phyloP scores from a whole-genome alignment of 2,888 invertebrate species.

The Crossocerus cetratus region DNA sequence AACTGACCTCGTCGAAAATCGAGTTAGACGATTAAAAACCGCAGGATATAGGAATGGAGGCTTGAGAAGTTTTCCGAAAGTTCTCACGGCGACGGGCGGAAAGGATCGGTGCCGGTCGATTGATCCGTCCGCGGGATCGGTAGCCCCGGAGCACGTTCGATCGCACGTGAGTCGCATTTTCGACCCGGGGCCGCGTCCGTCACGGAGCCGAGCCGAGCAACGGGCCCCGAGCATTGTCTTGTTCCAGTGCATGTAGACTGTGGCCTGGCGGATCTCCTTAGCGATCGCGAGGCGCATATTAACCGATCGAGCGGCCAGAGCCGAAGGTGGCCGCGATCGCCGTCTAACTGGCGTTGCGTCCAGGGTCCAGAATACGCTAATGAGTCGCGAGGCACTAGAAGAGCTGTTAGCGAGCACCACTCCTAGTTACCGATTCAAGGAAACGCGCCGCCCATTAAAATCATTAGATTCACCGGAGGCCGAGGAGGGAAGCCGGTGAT shows the following conservation, averaged over 20 bases:
- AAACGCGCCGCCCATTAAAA: conserved; percentile 34
- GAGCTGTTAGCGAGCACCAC: neutral
- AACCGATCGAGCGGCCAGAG: conserved; percentile 33
- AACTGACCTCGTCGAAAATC: neutral
- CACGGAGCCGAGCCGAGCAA: conserved; percentile 50
- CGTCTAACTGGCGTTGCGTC: conserved; percentile 22
- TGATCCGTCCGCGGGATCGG: conserved; percentile 31
- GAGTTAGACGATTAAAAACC: neutral
- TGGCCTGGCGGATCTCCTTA: conserved; percentile 41
- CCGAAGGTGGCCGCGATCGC: conserved; percentile 12
- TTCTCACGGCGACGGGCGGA: conserved; percentile 34
- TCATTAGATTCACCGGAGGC: conserved; percentile 28
- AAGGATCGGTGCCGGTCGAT: conserved; percentile 27
- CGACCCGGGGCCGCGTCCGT: conserved; percentile 16
- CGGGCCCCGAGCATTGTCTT: conserved; percentile 53
- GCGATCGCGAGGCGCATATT: conserved; percentile 44
- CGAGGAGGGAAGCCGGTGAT: conserved; percentile 6
- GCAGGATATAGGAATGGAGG: neutral
- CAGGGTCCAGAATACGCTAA: conserved; percentile 45
- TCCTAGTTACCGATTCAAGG: conserved; percentile 17
- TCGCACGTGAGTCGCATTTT: conserved; percentile 63
- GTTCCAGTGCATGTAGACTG: conserved; percentile 25
- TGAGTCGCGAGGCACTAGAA: conserved; percentile 25
- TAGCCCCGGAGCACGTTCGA: conserved; percentile 42
- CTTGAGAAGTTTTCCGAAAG: conserved; percentile 16